Conservation (phyloP, 2,113 vertebrate genomes). For the Thermophis baileyi region DNA sequence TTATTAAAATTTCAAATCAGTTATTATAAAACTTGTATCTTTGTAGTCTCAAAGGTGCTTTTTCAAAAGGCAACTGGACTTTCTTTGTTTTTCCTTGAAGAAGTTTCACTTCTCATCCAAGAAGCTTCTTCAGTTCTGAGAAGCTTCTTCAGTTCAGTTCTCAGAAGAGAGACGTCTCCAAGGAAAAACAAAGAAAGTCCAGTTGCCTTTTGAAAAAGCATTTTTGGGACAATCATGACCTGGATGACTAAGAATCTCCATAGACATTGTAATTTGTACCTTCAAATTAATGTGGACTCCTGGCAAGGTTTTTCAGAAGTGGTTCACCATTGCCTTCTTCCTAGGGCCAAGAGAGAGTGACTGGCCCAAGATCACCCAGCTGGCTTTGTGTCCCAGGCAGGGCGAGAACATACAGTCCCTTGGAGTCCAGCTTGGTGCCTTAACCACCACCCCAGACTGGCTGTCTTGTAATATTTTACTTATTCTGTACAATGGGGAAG, state of each 20-base stretch:
- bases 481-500: not conserved
- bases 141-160: no score
- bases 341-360: not conserved
- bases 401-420: not conserved
- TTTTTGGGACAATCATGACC: not conserved
- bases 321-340: not conserved
- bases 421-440: not conserved
- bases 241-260: no score
- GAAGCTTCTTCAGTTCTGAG: not conserved
- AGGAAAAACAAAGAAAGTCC: not conserved
- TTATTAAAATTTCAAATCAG: no score
- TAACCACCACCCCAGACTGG: not conserved
- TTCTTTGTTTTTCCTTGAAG: no score
- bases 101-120: not conserved
- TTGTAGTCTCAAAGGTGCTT: not conserved
- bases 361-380: not conserved
- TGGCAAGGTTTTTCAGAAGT: not conserved
- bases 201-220: not conserved
- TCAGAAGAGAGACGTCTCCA: no score
- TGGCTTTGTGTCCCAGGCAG: not conserved
- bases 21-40: not conserved
- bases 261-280: not conserved
- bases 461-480: not conserved
- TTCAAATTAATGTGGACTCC: not conserved
- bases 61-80: not conserved